These are phyloP conservation scores for Sinelater perroti DNA, from an alignment of 2,888 invertebrate species.

Conservation along the genomic window DNA sequence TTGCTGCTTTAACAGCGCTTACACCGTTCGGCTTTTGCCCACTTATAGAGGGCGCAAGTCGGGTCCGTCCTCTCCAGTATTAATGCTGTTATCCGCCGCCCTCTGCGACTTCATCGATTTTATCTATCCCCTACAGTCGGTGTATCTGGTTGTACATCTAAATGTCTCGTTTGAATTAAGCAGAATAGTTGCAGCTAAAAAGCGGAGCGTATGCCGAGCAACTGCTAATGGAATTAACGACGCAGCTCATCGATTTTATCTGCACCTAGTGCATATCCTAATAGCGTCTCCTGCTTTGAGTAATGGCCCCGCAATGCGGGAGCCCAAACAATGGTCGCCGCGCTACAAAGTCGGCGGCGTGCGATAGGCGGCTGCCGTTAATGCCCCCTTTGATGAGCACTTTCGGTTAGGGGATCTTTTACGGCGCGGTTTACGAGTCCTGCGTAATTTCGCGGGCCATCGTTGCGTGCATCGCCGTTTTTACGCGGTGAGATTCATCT, in stretches of 20 bases:
- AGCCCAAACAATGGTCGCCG: conserved; percentile 15
- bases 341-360: conserved; percentile 10
- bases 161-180: too few species aligned
- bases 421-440: conserved; percentile 16
- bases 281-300: conserved; percentile 11
- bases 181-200: too few species aligned
- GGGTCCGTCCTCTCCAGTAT: too few species aligned
- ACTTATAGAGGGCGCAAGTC: too few species aligned
- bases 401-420: conserved; percentile 18
- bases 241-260: conserved; percentile 27
- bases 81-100: too few species aligned
- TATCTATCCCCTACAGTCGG: too few species aligned
- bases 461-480: conserved; percentile 13
- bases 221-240: too few species aligned
- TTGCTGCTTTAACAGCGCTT: too few species aligned
- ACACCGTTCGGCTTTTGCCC: too few species aligned
- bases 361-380: conserved; percentile 5
- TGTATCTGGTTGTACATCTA: too few species aligned
- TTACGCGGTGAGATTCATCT: conserved; percentile 10
- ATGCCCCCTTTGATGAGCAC: conserved; percentile 19
- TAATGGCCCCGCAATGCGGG: conserved; percentile 20
- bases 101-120: too few species aligned
- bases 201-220: too few species aligned
- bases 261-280: conserved; percentile 18
- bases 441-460: conserved; percentile 14